phyloP scores from a whole-genome alignment of 2,113 vertebrate genomes.

The Geococcyx californianus region DNA sequence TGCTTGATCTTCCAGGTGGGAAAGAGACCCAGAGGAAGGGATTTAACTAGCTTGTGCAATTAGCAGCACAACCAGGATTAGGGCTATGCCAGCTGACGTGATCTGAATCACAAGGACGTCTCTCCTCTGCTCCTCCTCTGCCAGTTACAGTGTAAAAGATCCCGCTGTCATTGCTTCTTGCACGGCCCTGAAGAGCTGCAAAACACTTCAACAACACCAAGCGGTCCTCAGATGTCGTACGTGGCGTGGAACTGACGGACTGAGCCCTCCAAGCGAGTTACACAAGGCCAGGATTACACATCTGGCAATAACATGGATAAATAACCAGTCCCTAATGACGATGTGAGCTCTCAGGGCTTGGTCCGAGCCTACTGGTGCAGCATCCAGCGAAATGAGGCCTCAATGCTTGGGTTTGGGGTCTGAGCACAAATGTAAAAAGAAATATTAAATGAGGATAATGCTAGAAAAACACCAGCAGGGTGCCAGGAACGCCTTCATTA shows the following conservation, averaged over 20 bases:
- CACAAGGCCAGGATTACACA: background rate
- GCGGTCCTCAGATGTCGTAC: rapidly evolving
- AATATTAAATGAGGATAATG: background rate
- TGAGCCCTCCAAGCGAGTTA: background rate
- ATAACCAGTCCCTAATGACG: background rate
- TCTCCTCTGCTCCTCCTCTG: background rate
- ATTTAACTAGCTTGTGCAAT: background rate
- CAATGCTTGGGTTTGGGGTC: background rate
- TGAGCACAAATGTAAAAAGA: background rate
- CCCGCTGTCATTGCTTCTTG: background rate
- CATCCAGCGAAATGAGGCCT: background rate
- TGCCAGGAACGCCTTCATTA: slow-evolving; percentile 24
- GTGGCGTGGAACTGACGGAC: background rate
- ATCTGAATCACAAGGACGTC: background rate
- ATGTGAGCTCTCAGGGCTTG: background rate
- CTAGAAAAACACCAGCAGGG: slow-evolving; percentile 36
- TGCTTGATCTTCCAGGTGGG: background rate
- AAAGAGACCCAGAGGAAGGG: background rate
- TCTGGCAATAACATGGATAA: background rate
- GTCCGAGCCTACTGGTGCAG: background rate
- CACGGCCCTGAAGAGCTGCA: background rate
- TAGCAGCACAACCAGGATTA: background rate
- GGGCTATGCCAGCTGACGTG: background rate
- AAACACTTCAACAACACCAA: background rate
- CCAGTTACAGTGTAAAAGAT: background rate